Percentiles rank a stretch among this genome's conserved stretches.
phyloP scores from a whole-genome alignment of 2,113 vertebrate species.

The Dicerorhinus sumatrensis region DNA sequence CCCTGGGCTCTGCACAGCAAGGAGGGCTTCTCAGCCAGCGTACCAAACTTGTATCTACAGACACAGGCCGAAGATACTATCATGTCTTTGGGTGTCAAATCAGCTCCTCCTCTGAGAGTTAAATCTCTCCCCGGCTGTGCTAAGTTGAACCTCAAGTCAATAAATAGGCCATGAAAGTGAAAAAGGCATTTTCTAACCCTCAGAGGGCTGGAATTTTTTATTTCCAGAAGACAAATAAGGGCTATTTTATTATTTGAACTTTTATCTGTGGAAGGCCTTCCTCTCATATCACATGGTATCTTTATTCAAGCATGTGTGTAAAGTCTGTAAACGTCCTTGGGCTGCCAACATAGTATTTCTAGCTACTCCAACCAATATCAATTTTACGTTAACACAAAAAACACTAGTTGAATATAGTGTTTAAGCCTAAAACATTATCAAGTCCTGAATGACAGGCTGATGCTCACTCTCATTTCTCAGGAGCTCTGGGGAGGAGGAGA shows the following conservation, averaged over 20 bases:
- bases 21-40: background rate
- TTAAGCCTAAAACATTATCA: background rate
- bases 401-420: background rate
- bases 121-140: slow-evolving; percentile 22
- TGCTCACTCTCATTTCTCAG: background rate
- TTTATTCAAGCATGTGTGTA: background rate
- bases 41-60: background rate
- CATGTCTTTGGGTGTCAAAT: slow-evolving; percentile 43
- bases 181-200: background rate
- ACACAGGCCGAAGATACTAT: background rate
- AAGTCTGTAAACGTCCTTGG: background rate
- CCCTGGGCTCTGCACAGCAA: background rate
- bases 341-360: background rate
- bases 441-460: background rate
- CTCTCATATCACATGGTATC: background rate
- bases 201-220: background rate
- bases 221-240: background rate
- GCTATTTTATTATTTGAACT: background rate
- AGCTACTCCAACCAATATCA: background rate
- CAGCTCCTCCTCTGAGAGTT: slow-evolving; percentile 35
- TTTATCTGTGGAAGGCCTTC: background rate
- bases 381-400: slow-evolving; percentile 32
- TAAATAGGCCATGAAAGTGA: background rate
- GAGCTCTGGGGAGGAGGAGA: background rate
- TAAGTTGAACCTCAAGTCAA: slow-evolving; percentile 40